phyloP scores from a whole-genome alignment of 1,140 invertebrate species.

The Rhynchophorus ferrugineus region DNA sequence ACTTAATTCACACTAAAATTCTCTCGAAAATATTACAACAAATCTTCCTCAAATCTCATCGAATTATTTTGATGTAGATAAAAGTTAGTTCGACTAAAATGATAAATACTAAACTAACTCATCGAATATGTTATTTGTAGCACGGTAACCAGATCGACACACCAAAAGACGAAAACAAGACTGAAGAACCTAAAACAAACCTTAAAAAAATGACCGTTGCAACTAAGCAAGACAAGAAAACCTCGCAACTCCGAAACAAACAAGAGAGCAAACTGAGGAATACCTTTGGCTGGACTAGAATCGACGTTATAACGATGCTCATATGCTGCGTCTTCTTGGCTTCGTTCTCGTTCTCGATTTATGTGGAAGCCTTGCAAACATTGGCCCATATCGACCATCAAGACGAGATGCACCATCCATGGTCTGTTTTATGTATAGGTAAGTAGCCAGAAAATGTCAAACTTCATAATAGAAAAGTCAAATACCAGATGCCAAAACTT shows the following conservation, averaged over 20 bases:
- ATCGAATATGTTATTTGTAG: conserved; percentile 25
- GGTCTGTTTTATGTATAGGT: conserved; percentile 58
- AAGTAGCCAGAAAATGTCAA: too few species aligned
- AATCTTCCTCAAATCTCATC: too few species aligned
- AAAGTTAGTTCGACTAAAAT: too few species aligned
- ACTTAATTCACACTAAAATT: too few species aligned
- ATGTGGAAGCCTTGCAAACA: conserved; percentile 75
- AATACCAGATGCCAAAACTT: background rate
- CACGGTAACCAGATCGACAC: conserved; percentile 17
- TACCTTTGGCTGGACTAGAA: conserved; percentile 86
- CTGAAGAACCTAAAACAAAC: conserved; percentile 10
- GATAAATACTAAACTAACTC: too few species aligned
- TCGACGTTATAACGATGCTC: conserved; percentile 74
- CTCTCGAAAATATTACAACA: too few species aligned
- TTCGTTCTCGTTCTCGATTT: conserved; percentile 73
- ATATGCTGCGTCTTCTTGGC: conserved; percentile 76
- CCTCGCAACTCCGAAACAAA: conserved; percentile 19
- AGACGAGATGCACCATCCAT: conserved; percentile 61
- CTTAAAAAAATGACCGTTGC: conserved; percentile 9
- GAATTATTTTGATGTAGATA: too few species aligned
- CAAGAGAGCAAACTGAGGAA: conserved; percentile 65
- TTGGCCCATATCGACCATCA: conserved; percentile 68
- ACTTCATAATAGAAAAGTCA: background rate
- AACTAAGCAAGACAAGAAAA: conserved; percentile 22
- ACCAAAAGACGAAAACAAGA: conserved; percentile 17